phyloP scores from a whole-genome alignment of 2,113 vertebrate genomes.

The Osmerus eperlanus region DNA sequence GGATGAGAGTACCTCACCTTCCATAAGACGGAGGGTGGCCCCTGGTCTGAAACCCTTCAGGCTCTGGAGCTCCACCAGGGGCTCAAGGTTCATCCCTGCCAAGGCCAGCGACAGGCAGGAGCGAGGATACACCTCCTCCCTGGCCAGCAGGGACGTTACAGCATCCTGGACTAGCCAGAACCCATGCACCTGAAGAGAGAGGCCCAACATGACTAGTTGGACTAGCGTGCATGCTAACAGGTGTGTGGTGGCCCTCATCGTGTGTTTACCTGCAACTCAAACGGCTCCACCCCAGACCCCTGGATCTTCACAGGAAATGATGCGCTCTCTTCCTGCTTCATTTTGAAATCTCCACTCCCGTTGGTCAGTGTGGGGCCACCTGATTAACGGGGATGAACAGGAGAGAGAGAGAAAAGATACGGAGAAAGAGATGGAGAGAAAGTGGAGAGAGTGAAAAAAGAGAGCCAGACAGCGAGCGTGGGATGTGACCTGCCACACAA shows the following conservation, averaged over 20 bases:
- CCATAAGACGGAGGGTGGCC: slow-evolving; percentile 66
- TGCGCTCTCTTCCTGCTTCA: slow-evolving; percentile 51
- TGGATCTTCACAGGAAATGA: slow-evolving; percentile 72
- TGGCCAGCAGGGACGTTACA: slow-evolving; percentile 58
- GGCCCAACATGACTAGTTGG: not conserved
- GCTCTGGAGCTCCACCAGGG: slow-evolving; percentile 62
- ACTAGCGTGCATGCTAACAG: not conserved
- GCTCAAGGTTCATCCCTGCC: slow-evolving; percentile 66
- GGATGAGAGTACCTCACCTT: slow-evolving; percentile 54
- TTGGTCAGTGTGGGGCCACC: slow-evolving; percentile 31
- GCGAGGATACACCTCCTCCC: slow-evolving; percentile 69
- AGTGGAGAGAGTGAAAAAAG: not conserved
- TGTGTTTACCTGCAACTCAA: slow-evolving; percentile 72
- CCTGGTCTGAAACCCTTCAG: slow-evolving; percentile 72
- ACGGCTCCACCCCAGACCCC: slow-evolving; percentile 71
- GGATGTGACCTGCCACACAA: not conserved
- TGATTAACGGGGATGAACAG: slow-evolving; percentile 22
- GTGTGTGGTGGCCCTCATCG: not conserved
- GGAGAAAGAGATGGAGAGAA: not conserved
- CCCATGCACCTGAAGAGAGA: slow-evolving; percentile 57
- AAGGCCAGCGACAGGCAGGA: slow-evolving; percentile 66
- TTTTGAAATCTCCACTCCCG: slow-evolving; percentile 31
- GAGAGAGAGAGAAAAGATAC: not conserved
- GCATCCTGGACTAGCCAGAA: slow-evolving; percentile 75
- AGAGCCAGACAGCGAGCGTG: not conserved